Evolutionary conservation across 2,113 vertebrate species (phyloP).

Genomic region (Leucoraja erinaceus): DNA sequence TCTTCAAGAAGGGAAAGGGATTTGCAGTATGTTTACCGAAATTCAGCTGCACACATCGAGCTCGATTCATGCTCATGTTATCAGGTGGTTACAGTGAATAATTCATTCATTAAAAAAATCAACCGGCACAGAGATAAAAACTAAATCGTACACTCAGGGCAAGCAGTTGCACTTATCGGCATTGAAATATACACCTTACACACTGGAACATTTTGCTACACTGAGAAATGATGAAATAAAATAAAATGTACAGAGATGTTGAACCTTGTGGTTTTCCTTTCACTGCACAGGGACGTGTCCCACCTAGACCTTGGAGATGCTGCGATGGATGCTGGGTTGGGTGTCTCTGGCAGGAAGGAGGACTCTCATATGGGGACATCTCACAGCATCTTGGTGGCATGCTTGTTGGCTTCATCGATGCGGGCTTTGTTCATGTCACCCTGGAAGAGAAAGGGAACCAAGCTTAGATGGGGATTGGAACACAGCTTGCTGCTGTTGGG

Average conservation of each 20-base stretch:
- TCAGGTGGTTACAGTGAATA: not conserved
- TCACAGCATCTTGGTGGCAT: conserved; percentile 62
- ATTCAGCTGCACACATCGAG: conserved; percentile 15
- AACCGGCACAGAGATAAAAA: not conserved
- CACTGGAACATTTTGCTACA: conserved; percentile 15
- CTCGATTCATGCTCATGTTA: conserved; percentile 9
- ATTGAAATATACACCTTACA: conserved; percentile 24
- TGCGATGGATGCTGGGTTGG: conserved; percentile 16
- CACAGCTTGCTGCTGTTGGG: not conserved
- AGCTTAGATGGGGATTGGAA: not conserved
- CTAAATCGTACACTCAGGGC: not conserved
- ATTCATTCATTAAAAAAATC: conserved; percentile 30
- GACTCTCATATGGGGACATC: not conserved
- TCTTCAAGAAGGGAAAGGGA: not conserved
- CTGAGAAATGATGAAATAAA: conserved; percentile 24
- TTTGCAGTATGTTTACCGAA: not conserved
- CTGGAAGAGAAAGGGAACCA: conserved; percentile 45
- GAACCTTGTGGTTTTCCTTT: conserved; percentile 18
- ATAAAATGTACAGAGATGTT: conserved; percentile 1
- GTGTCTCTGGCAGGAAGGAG: conserved; percentile 14
- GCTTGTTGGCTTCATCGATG: conserved; percentile 66
- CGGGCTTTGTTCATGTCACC: conserved; percentile 60
- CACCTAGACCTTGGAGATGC: not conserved
- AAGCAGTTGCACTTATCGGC: conserved; percentile 9
- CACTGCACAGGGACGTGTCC: conserved; percentile 21